A percentile compares a stretch with the other conserved stretches of the same genome.
phyloP scores from a whole-genome alignment of 2,888 invertebrate genomes.

The Megastigmus dorsalis region DNA sequence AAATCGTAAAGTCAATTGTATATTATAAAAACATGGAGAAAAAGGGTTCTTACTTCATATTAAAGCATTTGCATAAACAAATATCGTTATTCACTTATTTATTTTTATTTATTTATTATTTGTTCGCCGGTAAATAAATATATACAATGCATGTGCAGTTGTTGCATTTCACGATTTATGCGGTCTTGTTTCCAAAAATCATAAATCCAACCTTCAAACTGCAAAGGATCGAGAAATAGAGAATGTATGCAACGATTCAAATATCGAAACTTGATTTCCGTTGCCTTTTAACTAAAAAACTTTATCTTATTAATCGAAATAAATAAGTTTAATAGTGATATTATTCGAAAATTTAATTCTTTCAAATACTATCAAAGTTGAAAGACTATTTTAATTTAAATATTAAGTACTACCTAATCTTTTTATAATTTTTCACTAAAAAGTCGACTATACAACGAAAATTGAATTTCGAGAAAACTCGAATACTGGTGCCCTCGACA shows the following conservation, averaged over 20 bases:
- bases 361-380: neutral
- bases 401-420: no score
- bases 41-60: conserved; percentile 53
- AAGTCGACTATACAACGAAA: no score
- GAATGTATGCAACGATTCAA: neutral
- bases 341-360: neutral
- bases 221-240: neutral
- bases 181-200: neutral
- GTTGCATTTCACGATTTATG: neutral
- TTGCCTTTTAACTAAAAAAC: neutral
- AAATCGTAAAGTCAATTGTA: neutral
- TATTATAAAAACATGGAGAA: neutral
- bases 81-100: neutral
- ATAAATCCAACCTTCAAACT: conserved; percentile 12
- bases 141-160: neutral
- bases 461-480: conserved; percentile 6
- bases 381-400: neutral
- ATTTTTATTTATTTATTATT: neutral
- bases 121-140: conserved; percentile 5
- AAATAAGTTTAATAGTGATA: no score
- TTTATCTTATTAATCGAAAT: no score
- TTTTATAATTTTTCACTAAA: neutral
- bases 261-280: neutral
- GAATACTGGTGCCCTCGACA: no score
- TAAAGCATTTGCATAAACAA: conserved; percentile 34